These are phyloP conservation scores for Apteryx mantelli DNA, from an alignment of 2,113 vertebrate genomes.

Conservation along the genomic window DNA sequence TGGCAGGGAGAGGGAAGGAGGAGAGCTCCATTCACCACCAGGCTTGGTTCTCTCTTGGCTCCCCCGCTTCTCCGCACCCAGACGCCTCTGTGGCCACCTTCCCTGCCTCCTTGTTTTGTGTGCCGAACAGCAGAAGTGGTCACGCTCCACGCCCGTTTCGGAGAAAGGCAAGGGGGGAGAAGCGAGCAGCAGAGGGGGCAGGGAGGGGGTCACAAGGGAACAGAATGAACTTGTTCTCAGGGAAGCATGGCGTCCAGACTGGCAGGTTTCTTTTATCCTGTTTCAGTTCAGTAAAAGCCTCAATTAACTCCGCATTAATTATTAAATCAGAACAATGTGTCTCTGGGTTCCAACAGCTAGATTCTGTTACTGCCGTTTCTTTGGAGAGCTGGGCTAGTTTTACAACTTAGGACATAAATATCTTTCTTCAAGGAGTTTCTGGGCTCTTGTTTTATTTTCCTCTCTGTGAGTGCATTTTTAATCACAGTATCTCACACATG, in stretches of 20 bases:
- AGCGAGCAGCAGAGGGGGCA: not conserved
- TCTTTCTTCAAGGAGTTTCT: slow-evolving; percentile 10
- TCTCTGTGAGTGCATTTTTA: slow-evolving; percentile 1
- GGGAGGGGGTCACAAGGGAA: not conserved
- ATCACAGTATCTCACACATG: not conserved
- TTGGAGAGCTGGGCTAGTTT: slow-evolving; percentile 30
- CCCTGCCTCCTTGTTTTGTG: not conserved
- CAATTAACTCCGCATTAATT: slow-evolving; percentile 75
- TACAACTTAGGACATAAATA: slow-evolving; percentile 35
- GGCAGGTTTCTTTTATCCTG: slow-evolving; percentile 44
- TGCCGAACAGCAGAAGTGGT: not conserved
- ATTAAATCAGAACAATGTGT: slow-evolving; percentile 72
- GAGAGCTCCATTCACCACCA: not conserved
- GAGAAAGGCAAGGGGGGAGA: not conserved
- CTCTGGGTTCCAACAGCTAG: slow-evolving; percentile 65
- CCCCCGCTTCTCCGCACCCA: not conserved
- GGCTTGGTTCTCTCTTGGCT: rapidly evolving
- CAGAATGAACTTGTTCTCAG: slow-evolving; percentile 1
- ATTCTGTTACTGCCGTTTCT: slow-evolving; percentile 41
- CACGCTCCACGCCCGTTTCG: not conserved
- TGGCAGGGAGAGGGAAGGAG: not conserved
- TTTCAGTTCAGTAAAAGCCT: slow-evolving; percentile 69
- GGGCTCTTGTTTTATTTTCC: not conserved
- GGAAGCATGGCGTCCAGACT: slow-evolving; percentile 11
- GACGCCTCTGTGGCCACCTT: not conserved